Evolutionary conservation across 2,113 vertebrate species (phyloP), one percentile per base, ranked within the genome.

Genomic region (Panurus biarmicus): DNA sequence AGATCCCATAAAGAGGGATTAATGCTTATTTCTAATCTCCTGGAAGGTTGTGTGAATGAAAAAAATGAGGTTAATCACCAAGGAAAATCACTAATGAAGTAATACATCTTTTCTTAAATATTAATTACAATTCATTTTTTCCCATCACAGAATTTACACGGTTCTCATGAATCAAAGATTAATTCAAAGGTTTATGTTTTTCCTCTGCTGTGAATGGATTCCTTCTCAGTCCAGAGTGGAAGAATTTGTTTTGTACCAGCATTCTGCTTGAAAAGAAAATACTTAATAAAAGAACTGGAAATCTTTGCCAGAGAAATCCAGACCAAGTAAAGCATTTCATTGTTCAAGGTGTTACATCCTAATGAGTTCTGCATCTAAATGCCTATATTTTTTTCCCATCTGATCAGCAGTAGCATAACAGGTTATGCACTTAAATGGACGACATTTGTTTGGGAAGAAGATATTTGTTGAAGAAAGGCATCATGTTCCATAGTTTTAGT

Each of bases 81-180:
- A 89, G 22, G 74, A 93, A 94, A 95, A 93, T 64, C 11, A 5
- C n/a, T 48, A 93, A 17, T 73, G 51, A 86, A 95, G 78, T 44
- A 88, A 80, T 90, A 56, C 65, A 81, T 92, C 72, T 95, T 95
- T 85, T 91, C 85, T 83, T 90, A 95, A 93, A 90, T 92, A 91
- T 71, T 94, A 94, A 94, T 91, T 93, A 74, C 77, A 81, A 85
- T 90, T 86, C 51, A 51, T 93, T 95, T 95, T 94, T 87, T 61
- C 22, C 36, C 60, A 67, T 91, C 69, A 56, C 48, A 42, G 75
- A 95, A 91, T 83, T 95, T 88, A 57, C 57, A 94, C 4, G 11
- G 72, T 84, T 92, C 48, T 88, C 31, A 12, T 75, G 69, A 94
- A 90, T 81, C 82, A 29, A 80, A 69, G 53, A 87, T 90, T 96